A percentile compares a stretch with the other conserved stretches of the same genome.
Evolutionary conservation across 2,113 vertebrate genomes (phyloP).

Genomic region (Petrocephalus zakoni): DNA sequence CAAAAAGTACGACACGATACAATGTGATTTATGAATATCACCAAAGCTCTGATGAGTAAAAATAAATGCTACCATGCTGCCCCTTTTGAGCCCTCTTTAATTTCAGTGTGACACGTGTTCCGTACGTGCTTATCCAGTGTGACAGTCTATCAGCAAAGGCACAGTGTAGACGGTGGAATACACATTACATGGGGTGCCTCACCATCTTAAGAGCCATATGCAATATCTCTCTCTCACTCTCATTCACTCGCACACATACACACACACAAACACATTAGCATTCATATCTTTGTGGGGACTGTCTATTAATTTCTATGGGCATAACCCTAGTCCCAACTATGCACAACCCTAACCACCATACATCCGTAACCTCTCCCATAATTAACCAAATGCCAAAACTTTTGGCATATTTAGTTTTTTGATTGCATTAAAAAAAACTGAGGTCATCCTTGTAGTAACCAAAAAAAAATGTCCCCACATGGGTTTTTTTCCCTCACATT

Average conservation of each 20-base stretch:
- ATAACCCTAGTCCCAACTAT: neutral
- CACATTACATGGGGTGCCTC: neutral
- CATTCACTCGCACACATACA: neutral
- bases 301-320: neutral
- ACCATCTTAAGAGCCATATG: neutral
- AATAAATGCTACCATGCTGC: neutral
- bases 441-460: neutral
- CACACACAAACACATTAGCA: neutral
- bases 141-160: neutral
- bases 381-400: neutral
- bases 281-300: neutral
- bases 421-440: neutral
- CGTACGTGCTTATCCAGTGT: neutral
- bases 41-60: neutral
- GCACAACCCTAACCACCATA: neutral
- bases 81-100: neutral
- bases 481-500: neutral
- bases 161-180: neutral
- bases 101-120: neutral
- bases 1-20: neutral
- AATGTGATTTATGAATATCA: neutral
- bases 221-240: neutral
- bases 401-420: neutral
- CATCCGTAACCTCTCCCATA: neutral
- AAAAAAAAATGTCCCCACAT: neutral